Base-by-base conservation (phyloP, 1,140 invertebrate species). In the Manduca sexta region DNA sequence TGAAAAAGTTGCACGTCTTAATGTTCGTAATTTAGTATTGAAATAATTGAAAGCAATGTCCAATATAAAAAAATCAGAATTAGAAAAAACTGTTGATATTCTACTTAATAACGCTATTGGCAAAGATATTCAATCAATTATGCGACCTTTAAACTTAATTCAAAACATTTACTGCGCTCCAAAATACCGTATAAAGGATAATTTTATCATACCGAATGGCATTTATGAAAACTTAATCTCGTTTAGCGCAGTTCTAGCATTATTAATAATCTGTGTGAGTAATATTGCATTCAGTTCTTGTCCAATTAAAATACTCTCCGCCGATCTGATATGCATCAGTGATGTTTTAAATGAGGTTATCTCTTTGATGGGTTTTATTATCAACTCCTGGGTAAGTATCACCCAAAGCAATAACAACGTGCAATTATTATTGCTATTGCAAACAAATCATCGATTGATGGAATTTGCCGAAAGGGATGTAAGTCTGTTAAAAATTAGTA, bases 81-180 rank as follows among this genome's bases (percentile, higher is more conserved):
- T n/a, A n/a, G n/a, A n/a, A n/a, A 46, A 5, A 18, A 14, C 18
- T 4, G 18, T 17, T 7, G 31, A 44, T 11, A 14, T 26, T 10
- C 41, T 49, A 33, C 8, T 3, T 6, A 43, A 29, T 12, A 43
- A 43, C 11, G 13, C 12, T 7, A 11, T 49, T 2, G 47, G 43
- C 15, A 29, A 43, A 26, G 39, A 49, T 1, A 4, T 49, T n/a
- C 40, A 43, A 34, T 5, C 16, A 8, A 10, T 49, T 5, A 13
- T 49, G 0, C 15, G 31, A 16, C 40, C 47, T 21, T n/a, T 49
- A 16, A 49, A 49, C 18, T n/a, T 43, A 8, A 7, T 49, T 14
- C 47, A 49, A 42, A 43, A 21, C 2, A 14, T 49, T 10, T 21
- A 39, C 4, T 12, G 41, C 1, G 15, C 16, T 26, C 47, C 47